These are phyloP conservation scores for Hyaena hyaena DNA, from an alignment of 2,113 vertebrate species.

Conservation along the genomic window DNA sequence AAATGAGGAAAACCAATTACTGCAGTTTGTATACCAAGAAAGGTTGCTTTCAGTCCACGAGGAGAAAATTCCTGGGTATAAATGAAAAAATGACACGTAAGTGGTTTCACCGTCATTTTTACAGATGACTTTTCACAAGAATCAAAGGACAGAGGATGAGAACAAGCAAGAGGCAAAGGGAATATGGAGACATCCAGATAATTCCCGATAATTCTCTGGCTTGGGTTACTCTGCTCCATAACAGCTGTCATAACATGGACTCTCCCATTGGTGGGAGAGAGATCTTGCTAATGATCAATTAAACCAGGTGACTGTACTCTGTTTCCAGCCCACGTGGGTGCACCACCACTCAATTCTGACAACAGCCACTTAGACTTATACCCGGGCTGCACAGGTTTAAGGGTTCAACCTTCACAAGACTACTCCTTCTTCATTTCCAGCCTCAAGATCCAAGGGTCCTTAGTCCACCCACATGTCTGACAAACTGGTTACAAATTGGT, in stretches of 20 bases:
- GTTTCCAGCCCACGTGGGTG: not conserved
- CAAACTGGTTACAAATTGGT: not conserved
- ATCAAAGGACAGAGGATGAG: not conserved
- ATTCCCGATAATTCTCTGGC: not conserved
- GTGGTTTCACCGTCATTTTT: not conserved
- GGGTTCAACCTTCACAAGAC: not conserved
- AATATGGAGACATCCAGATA: not conserved
- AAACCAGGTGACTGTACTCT: not conserved
- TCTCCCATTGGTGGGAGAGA: not conserved
- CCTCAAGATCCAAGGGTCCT: not conserved
- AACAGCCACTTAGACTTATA: not conserved
- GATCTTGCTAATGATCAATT: not conserved
- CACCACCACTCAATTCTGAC: not conserved
- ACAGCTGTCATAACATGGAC: not conserved
- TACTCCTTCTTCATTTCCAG: no score
- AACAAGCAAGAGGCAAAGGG: not conserved
- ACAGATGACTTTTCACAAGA: not conserved
- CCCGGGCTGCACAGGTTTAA: not conserved
- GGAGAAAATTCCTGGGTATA: not conserved
- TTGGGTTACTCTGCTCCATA: not conserved
- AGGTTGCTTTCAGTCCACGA: not conserved
- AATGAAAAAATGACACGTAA: not conserved
- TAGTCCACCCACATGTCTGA: not conserved
- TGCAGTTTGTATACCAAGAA: not conserved
- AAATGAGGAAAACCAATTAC: not conserved